phyloP scores from a whole-genome alignment of 2,888 invertebrate genomes.

The Holacanthella duospinosa region DNA sequence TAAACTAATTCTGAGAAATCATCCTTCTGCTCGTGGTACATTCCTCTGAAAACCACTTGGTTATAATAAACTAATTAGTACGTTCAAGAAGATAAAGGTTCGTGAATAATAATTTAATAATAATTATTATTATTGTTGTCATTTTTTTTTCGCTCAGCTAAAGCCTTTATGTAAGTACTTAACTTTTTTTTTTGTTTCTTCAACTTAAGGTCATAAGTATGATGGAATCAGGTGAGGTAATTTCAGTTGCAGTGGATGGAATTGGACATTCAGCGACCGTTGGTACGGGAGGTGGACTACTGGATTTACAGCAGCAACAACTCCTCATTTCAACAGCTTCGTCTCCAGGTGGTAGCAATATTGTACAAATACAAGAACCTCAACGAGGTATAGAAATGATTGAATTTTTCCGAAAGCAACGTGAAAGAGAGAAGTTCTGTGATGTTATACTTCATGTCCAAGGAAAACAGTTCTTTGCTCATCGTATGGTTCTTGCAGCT shows the following conservation, averaged over 20 bases:
- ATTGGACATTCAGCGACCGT: background rate
- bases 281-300: background rate
- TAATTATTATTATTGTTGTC: no score
- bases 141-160: no score
- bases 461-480: constrained; percentile 50
- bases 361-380: constrained; percentile 43
- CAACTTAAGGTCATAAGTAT: no score
- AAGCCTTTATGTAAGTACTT: no score
- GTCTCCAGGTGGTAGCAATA: background rate
- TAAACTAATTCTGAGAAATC: no score
- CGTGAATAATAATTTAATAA: no score
- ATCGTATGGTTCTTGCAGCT: constrained; percentile 53
- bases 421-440: constrained; percentile 51
- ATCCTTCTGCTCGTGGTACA: no score
- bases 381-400: constrained; percentile 42
- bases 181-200: no score
- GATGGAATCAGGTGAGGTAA: background rate
- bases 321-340: constrained; percentile 3
- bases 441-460: constrained; percentile 52
- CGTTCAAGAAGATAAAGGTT: no score
- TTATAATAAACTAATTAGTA: no score
- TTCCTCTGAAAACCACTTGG: no score
- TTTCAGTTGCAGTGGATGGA: background rate
- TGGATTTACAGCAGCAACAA: constrained; percentile 5
- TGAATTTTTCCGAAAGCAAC: constrained; percentile 45